Percentiles rank a stretch among this genome's conserved stretches.
phyloP scores from a whole-genome alignment of 2,113 vertebrate genomes.

The Martes martes region DNA sequence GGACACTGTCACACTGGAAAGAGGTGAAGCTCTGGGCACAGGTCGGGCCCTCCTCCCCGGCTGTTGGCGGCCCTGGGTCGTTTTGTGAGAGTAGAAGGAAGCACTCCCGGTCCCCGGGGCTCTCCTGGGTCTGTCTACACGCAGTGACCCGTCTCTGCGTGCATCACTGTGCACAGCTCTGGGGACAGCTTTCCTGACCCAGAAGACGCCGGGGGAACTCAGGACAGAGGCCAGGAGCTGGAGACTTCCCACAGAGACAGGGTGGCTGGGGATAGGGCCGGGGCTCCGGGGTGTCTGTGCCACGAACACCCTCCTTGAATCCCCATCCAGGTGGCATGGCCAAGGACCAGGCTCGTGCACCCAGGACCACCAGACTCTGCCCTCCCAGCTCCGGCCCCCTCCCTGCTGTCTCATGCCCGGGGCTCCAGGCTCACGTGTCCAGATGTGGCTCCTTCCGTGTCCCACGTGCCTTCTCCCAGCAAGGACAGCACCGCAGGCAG shows the following conservation, averaged over 20 bases:
- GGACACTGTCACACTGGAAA: neutral
- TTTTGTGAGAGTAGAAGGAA: no score
- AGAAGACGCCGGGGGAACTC: no score
- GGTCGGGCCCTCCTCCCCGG: neutral
- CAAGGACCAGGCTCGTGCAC: neutral
- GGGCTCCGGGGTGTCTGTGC: neutral
- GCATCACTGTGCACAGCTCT: neutral
- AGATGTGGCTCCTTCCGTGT: no score
- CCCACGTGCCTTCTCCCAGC: neutral
- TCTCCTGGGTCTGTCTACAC: accelerated
- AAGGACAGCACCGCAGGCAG: neutral
- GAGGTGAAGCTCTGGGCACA: accelerated
- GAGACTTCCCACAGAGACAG: neutral
- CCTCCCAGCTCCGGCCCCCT: neutral
- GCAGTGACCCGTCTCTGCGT: accelerated
- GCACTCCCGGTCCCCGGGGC: accelerated
- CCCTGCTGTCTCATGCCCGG: neutral
- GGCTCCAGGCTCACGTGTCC: neutral
- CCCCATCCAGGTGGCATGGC: neutral
- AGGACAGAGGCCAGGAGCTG: no score
- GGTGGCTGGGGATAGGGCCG: neutral
- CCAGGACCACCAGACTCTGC: neutral
- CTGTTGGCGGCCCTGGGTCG: accelerated
- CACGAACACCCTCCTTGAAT: neutral
- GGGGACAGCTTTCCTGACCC: neutral